These are phyloP conservation scores for Belonocnema kinseyi DNA, from an alignment of 1,140 invertebrate species.

Conservation along the genomic window DNA sequence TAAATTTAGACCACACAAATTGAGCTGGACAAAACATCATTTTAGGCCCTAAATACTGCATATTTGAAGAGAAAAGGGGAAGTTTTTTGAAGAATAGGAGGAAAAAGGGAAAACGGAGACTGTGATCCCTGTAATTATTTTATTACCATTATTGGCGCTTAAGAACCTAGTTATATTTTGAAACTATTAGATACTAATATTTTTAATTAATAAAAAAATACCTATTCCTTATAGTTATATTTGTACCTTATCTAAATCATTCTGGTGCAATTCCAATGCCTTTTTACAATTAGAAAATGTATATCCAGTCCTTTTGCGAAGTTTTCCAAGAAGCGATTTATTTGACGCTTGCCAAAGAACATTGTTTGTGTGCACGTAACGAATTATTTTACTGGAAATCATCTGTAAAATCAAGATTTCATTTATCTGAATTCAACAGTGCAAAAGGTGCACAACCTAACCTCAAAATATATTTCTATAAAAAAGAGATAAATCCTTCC, in stretches of 20 bases:
- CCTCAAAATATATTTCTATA: constrained; percentile 29
- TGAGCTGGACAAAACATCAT: no score
- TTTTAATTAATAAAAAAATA: no score
- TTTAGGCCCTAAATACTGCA: no score
- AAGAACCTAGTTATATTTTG: no score
- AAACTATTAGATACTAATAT: no score
- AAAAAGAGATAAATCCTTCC: neutral
- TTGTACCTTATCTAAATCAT: constrained; percentile 87
- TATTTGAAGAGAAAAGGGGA: no score
- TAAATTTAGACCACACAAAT: no score
- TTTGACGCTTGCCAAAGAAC: constrained; percentile 72
- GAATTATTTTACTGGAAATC: constrained; percentile 63
- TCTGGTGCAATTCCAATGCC: constrained; percentile 90
- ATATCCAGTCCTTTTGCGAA: constrained; percentile 95
- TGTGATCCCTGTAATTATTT: no score
- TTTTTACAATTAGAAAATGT: constrained; percentile 97
- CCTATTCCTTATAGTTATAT: neutral
- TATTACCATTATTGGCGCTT: no score
- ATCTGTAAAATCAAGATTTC: constrained; percentile 58
- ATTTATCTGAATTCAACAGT: neutral
- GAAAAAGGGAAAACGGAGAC: no score
- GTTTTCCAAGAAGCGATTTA: constrained; percentile 84
- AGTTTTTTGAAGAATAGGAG: no score
- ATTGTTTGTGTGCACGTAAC: constrained; percentile 64
- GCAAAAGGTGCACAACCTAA: constrained; percentile 16